Evolutionary conservation across 2,888 invertebrate species (phyloP).

Genomic region (Nemotelus pantherinus): DNA sequence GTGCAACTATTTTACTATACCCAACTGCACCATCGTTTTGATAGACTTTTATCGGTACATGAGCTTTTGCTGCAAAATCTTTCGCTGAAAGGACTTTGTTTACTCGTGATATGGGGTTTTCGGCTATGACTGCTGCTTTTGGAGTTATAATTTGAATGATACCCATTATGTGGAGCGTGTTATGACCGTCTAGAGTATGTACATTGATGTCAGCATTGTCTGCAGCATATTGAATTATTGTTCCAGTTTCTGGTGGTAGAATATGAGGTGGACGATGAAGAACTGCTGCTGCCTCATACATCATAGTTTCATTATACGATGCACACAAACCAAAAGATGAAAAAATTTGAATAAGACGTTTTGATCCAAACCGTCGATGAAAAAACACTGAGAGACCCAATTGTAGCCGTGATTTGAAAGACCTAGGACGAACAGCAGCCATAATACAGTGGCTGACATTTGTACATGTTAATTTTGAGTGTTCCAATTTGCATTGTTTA

Average conservation of each 20-base stretch:
- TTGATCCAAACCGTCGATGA: not conserved
- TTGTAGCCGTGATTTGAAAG: no score
- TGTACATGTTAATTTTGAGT: no score
- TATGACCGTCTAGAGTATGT: no score
- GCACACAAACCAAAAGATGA: slow-evolving; percentile 4
- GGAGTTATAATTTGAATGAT: no score
- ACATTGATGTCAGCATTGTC: no score
- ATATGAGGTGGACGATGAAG: slow-evolving; percentile 53
- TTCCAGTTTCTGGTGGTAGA: slow-evolving; percentile 53
- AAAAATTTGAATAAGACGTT: not conserved
- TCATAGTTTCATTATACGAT: slow-evolving; percentile 53
- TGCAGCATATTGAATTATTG: slow-evolving; percentile 55
- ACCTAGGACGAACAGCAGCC: no score
- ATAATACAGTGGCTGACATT: no score
- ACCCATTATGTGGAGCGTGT: no score
- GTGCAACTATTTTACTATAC: slow-evolving; percentile 52
- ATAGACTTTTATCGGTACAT: slow-evolving; percentile 56
- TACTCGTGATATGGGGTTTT: slow-evolving; percentile 48
- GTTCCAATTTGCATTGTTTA: not conserved
- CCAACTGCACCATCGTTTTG: slow-evolving; percentile 55
- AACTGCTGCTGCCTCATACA: slow-evolving; percentile 54
- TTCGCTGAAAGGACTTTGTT: slow-evolving; percentile 51
- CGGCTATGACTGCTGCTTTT: slow-evolving; percentile 52
- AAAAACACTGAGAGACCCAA: not conserved
- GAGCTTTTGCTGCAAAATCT: slow-evolving; percentile 55